Percentiles rank a stretch among this genome's conserved stretches.
These are phyloP conservation scores for Anarhynchus alexandrinus DNA, from an alignment of 2,113 vertebrate species.

Conservation along the genomic window DNA sequence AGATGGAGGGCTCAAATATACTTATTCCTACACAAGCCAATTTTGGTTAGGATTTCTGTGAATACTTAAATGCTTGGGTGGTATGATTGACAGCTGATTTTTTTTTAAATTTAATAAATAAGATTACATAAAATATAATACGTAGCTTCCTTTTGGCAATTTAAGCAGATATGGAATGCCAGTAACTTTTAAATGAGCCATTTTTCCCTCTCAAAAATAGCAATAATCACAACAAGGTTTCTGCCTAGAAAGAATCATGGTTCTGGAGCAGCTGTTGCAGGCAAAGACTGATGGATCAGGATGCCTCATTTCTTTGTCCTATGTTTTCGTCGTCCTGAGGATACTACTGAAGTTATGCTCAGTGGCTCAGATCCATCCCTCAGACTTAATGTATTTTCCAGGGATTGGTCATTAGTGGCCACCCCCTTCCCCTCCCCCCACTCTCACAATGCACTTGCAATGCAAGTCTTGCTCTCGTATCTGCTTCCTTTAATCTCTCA, in stretches of 20 bases:
- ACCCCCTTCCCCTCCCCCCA: fast-evolving
- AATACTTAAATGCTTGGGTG: neutral
- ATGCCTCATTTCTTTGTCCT: neutral
- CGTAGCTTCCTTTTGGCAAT: neutral
- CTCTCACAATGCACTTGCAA: neutral
- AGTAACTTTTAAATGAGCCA: neutral
- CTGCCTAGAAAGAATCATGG: neutral
- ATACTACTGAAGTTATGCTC: neutral
- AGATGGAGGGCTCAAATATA: neutral
- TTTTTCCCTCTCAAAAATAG: neutral
- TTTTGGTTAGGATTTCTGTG: neutral
- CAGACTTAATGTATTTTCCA: neutral
- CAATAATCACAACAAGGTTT: neutral
- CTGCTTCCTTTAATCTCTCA: neutral
- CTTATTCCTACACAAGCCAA: neutral
- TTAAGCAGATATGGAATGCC: neutral
- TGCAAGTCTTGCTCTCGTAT: neutral
- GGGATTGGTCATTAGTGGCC: neutral
- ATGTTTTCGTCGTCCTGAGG: neutral
- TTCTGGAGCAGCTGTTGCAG: neutral
- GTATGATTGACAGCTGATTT: neutral
- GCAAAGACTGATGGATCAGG: neutral
- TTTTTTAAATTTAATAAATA: neutral
- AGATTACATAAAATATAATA: neutral
- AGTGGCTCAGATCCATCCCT: neutral